These are phyloP conservation scores for Hemicrepidius hirtus DNA, from an alignment of 2,888 invertebrate genomes.

Conservation along the genomic window DNA sequence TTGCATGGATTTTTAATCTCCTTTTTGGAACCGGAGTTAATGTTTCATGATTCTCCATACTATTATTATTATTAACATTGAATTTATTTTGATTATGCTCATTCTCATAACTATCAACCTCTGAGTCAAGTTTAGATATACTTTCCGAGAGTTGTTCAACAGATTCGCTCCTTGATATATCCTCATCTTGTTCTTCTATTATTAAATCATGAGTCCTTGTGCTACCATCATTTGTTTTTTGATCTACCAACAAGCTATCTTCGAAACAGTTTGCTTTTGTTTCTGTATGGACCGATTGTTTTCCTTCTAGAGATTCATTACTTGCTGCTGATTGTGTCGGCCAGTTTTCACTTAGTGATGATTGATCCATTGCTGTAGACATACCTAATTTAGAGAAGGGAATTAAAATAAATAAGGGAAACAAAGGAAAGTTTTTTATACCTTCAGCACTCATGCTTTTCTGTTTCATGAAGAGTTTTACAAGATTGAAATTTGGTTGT, in stretches of 20 bases:
- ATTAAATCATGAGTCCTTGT: constrained; percentile 73
- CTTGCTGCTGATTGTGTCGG: constrained; percentile 79
- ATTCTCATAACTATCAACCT: constrained; percentile 62
- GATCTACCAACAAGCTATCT: constrained; percentile 66
- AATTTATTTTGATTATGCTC: constrained; percentile 57
- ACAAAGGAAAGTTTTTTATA: constrained; percentile 66
- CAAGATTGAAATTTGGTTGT: constrained; percentile 85
- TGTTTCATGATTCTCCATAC: constrained; percentile 67
- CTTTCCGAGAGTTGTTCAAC: constrained; percentile 73
- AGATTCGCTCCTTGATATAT: constrained; percentile 73
- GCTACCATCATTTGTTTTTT: constrained; percentile 68
- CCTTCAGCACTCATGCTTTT: constrained; percentile 88
- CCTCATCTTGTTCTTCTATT: constrained; percentile 75
- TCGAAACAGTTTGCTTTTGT: constrained; percentile 52
- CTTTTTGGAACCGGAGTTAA: constrained; percentile 35
- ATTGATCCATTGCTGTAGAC: constrained; percentile 83
- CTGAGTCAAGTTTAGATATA: constrained; percentile 69
- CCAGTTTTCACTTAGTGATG: constrained; percentile 85
- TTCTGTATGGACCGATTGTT: constrained; percentile 58
- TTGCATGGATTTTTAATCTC: constrained; percentile 57
- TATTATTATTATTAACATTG: constrained; percentile 74
- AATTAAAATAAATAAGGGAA: no score
- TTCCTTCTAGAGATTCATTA: constrained; percentile 75
- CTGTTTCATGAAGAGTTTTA: constrained; percentile 92
- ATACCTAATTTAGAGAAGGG: constrained; percentile 68